A percentile compares a stretch with the other conserved stretches of the same genome.
These are phyloP conservation scores for Pangasianodon gigas DNA, from an alignment of 2,113 vertebrate genomes.

Conservation along the genomic window DNA sequence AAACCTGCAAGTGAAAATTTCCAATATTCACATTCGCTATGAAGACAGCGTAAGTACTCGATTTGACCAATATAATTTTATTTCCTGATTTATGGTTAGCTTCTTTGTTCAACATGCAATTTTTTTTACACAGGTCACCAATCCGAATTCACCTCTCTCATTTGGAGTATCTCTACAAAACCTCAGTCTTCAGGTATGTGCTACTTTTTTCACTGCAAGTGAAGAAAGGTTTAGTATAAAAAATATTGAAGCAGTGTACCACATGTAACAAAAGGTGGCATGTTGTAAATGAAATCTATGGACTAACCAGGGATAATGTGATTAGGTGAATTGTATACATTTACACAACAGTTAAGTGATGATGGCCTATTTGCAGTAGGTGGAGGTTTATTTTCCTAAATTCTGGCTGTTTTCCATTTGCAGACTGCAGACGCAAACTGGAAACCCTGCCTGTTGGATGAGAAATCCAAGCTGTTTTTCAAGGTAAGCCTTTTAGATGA, in stretches of 20 bases:
- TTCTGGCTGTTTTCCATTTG: constrained; percentile 45
- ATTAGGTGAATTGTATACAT: background rate
- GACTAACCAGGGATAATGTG: background rate
- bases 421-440: constrained; percentile 92
- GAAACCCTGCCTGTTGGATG: constrained; percentile 91
- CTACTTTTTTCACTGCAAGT: background rate
- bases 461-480: constrained; percentile 87
- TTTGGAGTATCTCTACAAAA: constrained; percentile 96
- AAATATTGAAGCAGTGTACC: no score
- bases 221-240: background rate
- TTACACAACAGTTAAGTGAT: background rate
- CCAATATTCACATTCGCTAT: constrained; percentile 93
- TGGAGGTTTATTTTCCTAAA: background rate
- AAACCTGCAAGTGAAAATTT: constrained; percentile 97
- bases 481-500: constrained; percentile 77
- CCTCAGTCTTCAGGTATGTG: constrained; percentile 91
- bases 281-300: background rate
- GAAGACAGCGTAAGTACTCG: constrained; percentile 91
- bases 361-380: background rate
- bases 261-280: background rate
- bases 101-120: background rate
- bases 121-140: constrained; percentile 83
- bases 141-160: constrained; percentile 85
- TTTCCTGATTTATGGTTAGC: constrained; percentile 16
- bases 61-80: background rate